Base-by-base conservation (phyloP, 2,797 vertebrate species). In the Anguilla pacifica region DNA sequence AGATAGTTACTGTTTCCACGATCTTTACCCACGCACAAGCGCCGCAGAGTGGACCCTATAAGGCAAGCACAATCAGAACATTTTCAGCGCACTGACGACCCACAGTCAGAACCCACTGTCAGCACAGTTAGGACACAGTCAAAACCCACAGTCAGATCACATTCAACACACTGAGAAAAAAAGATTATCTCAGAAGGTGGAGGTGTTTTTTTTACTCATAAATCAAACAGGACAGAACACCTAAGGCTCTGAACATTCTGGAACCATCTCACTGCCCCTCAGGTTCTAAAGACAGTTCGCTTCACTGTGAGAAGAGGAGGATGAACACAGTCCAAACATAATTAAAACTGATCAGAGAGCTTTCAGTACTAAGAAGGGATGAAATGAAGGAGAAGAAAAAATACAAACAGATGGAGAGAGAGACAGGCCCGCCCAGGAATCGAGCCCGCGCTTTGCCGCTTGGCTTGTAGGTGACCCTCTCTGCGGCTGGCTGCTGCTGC, bases 321-420 rank as follows among this genome's bases (percentile, higher is more conserved):
- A 28, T n/a, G 64, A 10, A n/a, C 1, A 6, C 6, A 28, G 64
- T 7, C 64, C 15, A 70, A 28, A 9, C 6, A 70, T 70, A 28
- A 70, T n/a, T 10, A 61, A 43, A 46, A 89, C 74, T 86, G 92
- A 93, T 87, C 91, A 74, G 87, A 89, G 94, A 93, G 86, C 61
- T 0, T 2, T n/a, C 28, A 57, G 25, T 55, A 51, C 2, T 82
- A 46, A 9, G 61, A 49, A 25, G 13, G 39, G 28, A 25, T 57
- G 86, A 77, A 84, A 35, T 64, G 84, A 53, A 88, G 31, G 83
- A 85, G 83, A 67, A 97, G 39, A 84, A 85, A 13, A 85, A 97
- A 98, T 99, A 99, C 99, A 99, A 98, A 99, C 99, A 99, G 98
- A 99, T 99, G 97, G 99, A 99, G 96, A 99, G 98, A 99, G 99